Percentiles rank a stretch among this genome's conserved stretches.
Evolutionary conservation across 1,140 invertebrate species (phyloP).

Genomic region (Lepidurus apus): DNA sequence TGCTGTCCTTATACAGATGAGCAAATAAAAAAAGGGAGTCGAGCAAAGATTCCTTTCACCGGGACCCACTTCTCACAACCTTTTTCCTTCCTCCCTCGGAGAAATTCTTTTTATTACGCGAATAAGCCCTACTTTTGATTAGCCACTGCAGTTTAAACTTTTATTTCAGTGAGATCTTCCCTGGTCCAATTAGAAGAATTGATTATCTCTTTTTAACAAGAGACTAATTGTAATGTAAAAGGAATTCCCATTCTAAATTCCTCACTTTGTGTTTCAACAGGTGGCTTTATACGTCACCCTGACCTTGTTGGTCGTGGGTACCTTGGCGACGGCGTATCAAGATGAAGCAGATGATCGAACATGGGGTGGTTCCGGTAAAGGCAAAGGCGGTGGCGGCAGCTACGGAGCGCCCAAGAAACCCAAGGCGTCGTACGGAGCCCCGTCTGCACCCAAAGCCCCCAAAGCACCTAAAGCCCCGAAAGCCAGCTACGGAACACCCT

Average conservation of each 20-base stretch:
- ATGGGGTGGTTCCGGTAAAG: slow-evolving; percentile 28
- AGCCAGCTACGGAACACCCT: slow-evolving; percentile 32
- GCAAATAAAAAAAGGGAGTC: neutral
- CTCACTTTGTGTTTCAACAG: neutral
- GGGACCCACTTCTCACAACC: neutral
- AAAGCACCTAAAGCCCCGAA: slow-evolving; percentile 35
- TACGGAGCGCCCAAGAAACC: slow-evolving; percentile 33
- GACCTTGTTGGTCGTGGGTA: slow-evolving; percentile 26
- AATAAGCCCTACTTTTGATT: slow-evolving; percentile 17
- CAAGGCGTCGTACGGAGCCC: slow-evolving; percentile 33
- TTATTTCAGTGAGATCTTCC: neutral
- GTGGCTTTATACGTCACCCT: slow-evolving; percentile 24
- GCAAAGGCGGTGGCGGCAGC: slow-evolving; percentile 15
- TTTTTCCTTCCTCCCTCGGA: neutral
- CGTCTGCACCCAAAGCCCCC: slow-evolving; percentile 32
- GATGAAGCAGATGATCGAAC: slow-evolving; percentile 28
- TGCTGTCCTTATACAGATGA: neutral
- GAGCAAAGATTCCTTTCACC: slow-evolving; percentile 3
- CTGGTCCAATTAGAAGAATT: neutral
- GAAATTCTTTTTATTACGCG: neutral
- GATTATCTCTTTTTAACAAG: neutral
- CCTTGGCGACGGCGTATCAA: slow-evolving; percentile 17
- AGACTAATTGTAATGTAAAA: neutral
- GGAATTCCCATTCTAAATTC: neutral
- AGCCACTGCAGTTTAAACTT: neutral